Base-by-base conservation (phyloP, 2,113 vertebrate genomes). In the Channa argus region DNA sequence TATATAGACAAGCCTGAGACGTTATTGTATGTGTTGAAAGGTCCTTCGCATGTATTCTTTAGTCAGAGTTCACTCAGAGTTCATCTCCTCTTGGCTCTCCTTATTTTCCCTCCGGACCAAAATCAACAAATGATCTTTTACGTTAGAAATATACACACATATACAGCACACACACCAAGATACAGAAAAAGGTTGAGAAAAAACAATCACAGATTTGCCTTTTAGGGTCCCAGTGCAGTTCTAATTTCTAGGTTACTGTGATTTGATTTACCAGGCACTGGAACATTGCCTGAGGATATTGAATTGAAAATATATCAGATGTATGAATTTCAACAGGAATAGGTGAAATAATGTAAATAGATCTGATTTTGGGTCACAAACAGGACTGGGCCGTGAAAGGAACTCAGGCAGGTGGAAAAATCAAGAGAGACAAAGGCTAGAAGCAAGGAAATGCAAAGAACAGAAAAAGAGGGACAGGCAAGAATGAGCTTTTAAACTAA, bases 281-380 rank as follows among this genome's bases (percentile, higher is more conserved):
- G 71, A 82, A 78, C 80, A 76, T 63, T 74, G 84, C 82, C 76
- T 9, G 70, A 82, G 82, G 86, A 88, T 84, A 84, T 63, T 66
- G 67, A 85, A 87, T 85, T 79, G 81, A 85, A 90, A 87, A 86
- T 82, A 82, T 86, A 90, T 86, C 86, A 72, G 54, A 83, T 86
- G 80, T 88, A 82, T 82, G 74, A 82, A 83, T 89, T 88, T 83
- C 75, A 86, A 74, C 63, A 58, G 49, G 61, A 74, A 67, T 71
- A 74, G 56, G 54, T 70, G 75, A 83, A 85, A 88, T 78, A 78
- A 87, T 89, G 84, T 91, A 91, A 91, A 87, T 62, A 86, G 58
- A 75, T 81, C 70, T 82, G 70, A 86, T 85, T 90, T 73, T 59
- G 76, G 86, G 77, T 85, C 69, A 63, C 15, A 58, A 82, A 70